Base-by-base conservation (phyloP, 2,888 invertebrate species). In the Tubulanus polymorphus region DNA sequence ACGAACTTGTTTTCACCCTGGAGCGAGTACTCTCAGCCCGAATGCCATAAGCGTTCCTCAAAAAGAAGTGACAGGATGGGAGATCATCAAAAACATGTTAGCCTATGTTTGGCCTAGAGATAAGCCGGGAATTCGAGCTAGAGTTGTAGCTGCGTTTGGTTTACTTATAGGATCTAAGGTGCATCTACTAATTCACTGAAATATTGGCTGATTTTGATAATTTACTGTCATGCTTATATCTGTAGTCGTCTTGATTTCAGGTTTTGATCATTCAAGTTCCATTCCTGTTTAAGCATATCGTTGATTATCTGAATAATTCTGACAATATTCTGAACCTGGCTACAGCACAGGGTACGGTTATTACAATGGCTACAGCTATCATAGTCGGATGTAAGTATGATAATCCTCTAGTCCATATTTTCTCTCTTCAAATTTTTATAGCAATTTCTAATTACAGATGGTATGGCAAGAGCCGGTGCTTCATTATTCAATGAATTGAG, bases 101-200 rank as follows among this genome's bases (percentile, higher is more conserved):
- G 85, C 85, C 51, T 93, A 95, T 81, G 89, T 97, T 55, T 97
- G 97, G 97, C 97, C 97, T 27, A 89, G 91, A 83, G 90, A 91
- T 76, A 88, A 93, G 73, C 80, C 83, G 57, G 83, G 84, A 65
- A 87, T 91, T 60, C 83, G 86, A 66, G 83, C 84, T 62, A 84
- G 95, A 61, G 97, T 99, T 20, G 84, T 89, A 72, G 71, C 92
- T 46, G 93, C 99, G 5, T 45, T 83, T 8, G 64, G 72, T 5
- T 68, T 83, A 12, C 72, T 83, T 3, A 60, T 82, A 29, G 74
- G 76, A 3, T 80, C 83, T 2, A 83, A 83, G 77, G 82, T 82
- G 61, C 61, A 58, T 35, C 28, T 30, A 18, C 41, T 32, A n/a
- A n/a, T n/a, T n/a, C n/a, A n/a, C n/a, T n/a, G n/a, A n/a, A n/a